phyloP scores from a whole-genome alignment of 2,888 invertebrate species.

The Galerucella calmariensis region DNA sequence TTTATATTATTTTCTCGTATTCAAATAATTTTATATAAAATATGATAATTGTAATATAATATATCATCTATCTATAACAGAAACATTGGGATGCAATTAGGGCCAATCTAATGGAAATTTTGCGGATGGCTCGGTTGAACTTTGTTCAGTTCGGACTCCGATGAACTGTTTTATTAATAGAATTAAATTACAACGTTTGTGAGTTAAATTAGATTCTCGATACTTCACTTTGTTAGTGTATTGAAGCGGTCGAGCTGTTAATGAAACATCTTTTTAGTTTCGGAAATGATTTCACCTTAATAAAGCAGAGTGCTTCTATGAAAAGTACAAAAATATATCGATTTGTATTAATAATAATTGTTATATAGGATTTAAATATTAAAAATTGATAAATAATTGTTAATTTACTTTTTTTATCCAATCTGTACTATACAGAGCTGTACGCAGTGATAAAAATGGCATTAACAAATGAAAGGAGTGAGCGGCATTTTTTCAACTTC shows the following conservation, averaged over 20 bases:
- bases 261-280: not conserved
- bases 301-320: not conserved
- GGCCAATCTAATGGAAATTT: conserved; percentile 12
- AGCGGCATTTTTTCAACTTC: no score
- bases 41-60: no score
- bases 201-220: conserved; percentile 5
- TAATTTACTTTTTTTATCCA: no score
- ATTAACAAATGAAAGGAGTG: no score
- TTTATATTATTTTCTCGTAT: no score
- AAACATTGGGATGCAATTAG: conserved; percentile 17
- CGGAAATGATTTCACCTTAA: not conserved
- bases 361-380: no score
- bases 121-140: not conserved
- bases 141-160: conserved; percentile 2
- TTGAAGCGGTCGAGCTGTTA: not conserved
- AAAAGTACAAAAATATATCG: not conserved
- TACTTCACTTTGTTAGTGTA: conserved; percentile 1
- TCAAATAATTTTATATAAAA: no score
- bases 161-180: conserved; percentile 17
- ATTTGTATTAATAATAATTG: not conserved
- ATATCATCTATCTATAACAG: not conserved
- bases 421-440: no score
- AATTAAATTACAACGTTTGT: conserved; percentile 9
- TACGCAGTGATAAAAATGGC: no score
- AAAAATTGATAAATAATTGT: no score